Percentiles rank a stretch among this genome's conserved stretches.
phyloP scores from a whole-genome alignment of 2,797 vertebrate genomes.

The Leptatherina wallacei region DNA sequence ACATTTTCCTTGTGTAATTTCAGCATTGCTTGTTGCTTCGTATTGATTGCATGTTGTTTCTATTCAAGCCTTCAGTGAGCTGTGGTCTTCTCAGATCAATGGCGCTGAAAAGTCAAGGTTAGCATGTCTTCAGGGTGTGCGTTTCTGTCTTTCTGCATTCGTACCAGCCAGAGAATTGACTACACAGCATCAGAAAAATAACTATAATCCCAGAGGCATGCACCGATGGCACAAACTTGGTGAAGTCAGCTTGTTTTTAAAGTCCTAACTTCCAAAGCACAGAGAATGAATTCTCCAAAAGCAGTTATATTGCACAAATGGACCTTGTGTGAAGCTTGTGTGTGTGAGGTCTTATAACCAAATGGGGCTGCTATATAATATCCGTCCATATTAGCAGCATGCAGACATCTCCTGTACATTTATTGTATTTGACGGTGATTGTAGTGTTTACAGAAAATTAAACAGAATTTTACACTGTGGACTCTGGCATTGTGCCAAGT shows the following conservation, averaged over 20 bases:
- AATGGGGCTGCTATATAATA: slow-evolving; percentile 11
- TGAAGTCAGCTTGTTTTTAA: slow-evolving; percentile 18
- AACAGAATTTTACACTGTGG: slow-evolving; percentile 49
- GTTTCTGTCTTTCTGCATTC: slow-evolving; percentile 9
- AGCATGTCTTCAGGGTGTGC: slow-evolving; percentile 19
- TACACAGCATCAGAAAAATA: slow-evolving; percentile 6
- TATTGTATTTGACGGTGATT: slow-evolving; percentile 37
- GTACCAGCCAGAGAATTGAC: slow-evolving; percentile 22
- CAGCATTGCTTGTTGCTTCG: neutral
- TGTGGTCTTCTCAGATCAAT: slow-evolving; percentile 45
- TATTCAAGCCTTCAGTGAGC: slow-evolving; percentile 20
- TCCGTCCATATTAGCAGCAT: slow-evolving; percentile 16
- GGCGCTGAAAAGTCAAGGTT: slow-evolving; percentile 42
- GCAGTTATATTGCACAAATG: slow-evolving; percentile 29
- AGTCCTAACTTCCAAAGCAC: neutral
- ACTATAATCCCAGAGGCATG: slow-evolving; percentile 2
- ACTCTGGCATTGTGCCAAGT: slow-evolving; percentile 22
- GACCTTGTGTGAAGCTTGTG: slow-evolving; percentile 25
- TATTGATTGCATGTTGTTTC: slow-evolving; percentile 42
- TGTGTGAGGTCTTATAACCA: slow-evolving; percentile 37
- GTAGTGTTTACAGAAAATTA: slow-evolving; percentile 24
- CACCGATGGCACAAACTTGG: slow-evolving; percentile 7
- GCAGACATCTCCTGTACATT: slow-evolving; percentile 29
- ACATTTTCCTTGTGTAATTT: slow-evolving; percentile 2
- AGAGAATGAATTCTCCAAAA: slow-evolving; percentile 1